Percentiles rank a stretch among this genome's conserved stretches.
These are phyloP conservation scores for Phalloptychus januarius DNA, from an alignment of 2,797 vertebrate genomes.

Conservation along the genomic window DNA sequence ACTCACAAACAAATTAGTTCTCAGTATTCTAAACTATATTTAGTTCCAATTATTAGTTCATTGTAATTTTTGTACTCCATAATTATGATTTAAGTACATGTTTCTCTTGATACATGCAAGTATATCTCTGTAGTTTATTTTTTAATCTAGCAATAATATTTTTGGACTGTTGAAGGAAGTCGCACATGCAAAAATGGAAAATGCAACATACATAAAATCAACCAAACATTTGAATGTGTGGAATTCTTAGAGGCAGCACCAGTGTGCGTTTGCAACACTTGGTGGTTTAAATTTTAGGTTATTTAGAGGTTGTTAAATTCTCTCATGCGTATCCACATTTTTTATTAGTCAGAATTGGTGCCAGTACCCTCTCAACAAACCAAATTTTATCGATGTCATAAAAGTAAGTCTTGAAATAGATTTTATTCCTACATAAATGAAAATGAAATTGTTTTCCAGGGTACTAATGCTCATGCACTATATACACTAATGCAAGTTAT, in stretches of 20 bases:
- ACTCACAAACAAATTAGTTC: not conserved
- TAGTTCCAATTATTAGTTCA: not conserved
- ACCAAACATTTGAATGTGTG: not conserved
- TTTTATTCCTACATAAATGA: not conserved
- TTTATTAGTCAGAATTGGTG: not conserved
- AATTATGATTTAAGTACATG: not conserved
- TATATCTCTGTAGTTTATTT: not conserved
- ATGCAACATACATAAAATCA: not conserved
- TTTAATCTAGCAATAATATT: not conserved
- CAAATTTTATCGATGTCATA: not conserved
- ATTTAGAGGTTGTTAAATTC: not conserved
- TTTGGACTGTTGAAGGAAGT: not conserved
- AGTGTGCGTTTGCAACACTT: not conserved
- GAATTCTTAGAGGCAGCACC: not conserved
- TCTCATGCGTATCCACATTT: not conserved
- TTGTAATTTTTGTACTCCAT: not conserved
- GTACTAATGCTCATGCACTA: not conserved
- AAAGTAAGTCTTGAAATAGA: not conserved
- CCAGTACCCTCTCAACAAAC: not conserved
- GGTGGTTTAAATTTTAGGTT: not conserved
- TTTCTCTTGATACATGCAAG: not conserved
- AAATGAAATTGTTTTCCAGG: not conserved
- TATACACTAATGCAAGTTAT: slow-evolving; percentile 9
- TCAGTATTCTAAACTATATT: not conserved
- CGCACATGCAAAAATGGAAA: not conserved